A percentile compares a stretch with the other conserved stretches of the same genome.
Evolutionary conservation across 2,888 invertebrate genomes (phyloP).

Genomic region (Slavum lentiscoides): DNA sequence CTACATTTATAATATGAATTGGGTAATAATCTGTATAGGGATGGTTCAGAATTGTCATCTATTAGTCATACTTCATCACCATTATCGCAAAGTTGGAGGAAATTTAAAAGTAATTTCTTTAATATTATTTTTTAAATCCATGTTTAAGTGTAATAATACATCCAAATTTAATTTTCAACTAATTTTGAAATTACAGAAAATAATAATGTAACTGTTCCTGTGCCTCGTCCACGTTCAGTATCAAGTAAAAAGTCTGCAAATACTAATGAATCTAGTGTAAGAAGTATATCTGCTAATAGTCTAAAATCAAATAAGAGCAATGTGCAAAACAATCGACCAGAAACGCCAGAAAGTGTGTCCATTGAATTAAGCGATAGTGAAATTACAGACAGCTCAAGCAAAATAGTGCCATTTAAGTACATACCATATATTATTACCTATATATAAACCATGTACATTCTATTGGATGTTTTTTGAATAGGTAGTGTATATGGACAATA

Average conservation of each 20-base stretch:
- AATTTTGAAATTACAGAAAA: neutral
- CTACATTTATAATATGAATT: neutral
- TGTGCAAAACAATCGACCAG: constrained; percentile 27
- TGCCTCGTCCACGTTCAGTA: constrained; percentile 37
- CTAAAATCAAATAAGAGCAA: constrained; percentile 34
- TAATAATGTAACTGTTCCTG: neutral
- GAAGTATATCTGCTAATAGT: constrained; percentile 20
- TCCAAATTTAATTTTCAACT: neutral
- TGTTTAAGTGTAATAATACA: neutral
- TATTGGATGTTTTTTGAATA: neutral
- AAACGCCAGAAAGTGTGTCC: constrained; percentile 44
- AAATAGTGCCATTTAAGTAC: constrained; percentile 24
- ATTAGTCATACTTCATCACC: constrained; percentile 29
- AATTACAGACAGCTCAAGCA: constrained; percentile 31
- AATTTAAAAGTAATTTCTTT: constrained; percentile 29
- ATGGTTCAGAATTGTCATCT: constrained; percentile 12
- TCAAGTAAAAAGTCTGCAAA: constrained; percentile 24
- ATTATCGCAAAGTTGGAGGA: constrained; percentile 1
- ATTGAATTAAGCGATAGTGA: constrained; percentile 46
- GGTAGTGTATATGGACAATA: too few relatives aligned
- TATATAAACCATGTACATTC: neutral
- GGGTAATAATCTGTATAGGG: constrained; percentile 1
- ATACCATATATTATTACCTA: neutral
- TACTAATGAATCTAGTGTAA: constrained; percentile 21
- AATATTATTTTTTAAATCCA: neutral